Conservation (phyloP, 35 echinoderm and acorn worm species). For the Apostichopus parvimensis region DNA sequence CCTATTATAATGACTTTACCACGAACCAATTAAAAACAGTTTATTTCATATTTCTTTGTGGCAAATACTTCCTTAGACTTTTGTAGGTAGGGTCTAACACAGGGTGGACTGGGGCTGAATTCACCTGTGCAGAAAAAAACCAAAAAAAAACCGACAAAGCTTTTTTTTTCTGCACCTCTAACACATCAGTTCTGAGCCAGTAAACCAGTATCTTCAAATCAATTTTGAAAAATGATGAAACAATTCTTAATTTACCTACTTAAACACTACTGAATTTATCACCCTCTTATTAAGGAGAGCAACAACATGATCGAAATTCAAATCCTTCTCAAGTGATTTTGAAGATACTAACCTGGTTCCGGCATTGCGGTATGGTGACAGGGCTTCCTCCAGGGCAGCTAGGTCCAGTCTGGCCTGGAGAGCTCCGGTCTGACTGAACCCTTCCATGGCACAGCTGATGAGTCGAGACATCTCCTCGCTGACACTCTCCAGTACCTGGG, state of each 20-base stretch:
- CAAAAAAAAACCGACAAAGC: too few species aligned
- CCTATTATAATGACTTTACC: too few species aligned
- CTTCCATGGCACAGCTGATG: conserved; percentile 79
- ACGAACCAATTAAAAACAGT: too few species aligned
- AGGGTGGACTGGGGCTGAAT: too few species aligned
- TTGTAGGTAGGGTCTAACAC: too few species aligned
- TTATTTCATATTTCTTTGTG: too few species aligned
- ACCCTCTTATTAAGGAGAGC: background rate
- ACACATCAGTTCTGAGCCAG: too few species aligned
- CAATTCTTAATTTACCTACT: background rate
- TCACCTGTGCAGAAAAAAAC: too few species aligned
- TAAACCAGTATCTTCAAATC: background rate
- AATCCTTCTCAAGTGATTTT: background rate
- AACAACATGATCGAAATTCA: background rate
- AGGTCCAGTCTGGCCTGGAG: conserved; percentile 91
- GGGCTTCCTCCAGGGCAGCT: conserved; percentile 71
- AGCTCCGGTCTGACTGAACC: conserved; percentile 78
- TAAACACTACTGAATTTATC: background rate
- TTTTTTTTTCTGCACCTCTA: too few species aligned
- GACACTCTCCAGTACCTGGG: conserved; percentile 79
- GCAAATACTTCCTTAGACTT: too few species aligned
- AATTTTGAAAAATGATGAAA: background rate
- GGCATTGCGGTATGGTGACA: conserved; percentile 91
- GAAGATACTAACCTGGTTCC: conserved; percentile 79
- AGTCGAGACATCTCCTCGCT: conserved; percentile 90